phyloP scores from a whole-genome alignment of 2,888 invertebrate genomes.

The Tuberolachnus salignus region DNA sequence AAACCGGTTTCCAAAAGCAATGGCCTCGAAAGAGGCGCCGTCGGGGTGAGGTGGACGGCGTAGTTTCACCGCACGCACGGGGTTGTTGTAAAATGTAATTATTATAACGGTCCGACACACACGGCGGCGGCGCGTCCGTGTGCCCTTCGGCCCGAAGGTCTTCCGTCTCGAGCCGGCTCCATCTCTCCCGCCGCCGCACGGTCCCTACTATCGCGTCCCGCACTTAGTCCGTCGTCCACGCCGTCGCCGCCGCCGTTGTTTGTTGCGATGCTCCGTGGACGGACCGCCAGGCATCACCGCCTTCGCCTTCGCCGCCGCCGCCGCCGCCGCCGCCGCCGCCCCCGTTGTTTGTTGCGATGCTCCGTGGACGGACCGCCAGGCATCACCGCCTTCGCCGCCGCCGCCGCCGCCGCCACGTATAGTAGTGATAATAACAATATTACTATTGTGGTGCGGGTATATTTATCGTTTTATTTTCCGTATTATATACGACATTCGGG shows the following conservation, averaged over 20 bases:
- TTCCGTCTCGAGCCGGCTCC: neutral
- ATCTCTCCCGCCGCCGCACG: neutral
- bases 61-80: neutral
- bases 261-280: too few relatives aligned
- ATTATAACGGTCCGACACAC: slow-evolving; percentile 21
- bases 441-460: too few relatives aligned
- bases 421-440: too few relatives aligned
- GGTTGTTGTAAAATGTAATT: slow-evolving; percentile 4
- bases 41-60: neutral
- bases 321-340: neutral
- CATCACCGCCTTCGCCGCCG: too few relatives aligned
- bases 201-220: too few relatives aligned
- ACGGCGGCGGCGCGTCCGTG: neutral
- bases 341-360: neutral
- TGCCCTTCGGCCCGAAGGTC: neutral
- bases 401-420: too few relatives aligned
- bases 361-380: too few relatives aligned
- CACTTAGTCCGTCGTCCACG: too few relatives aligned
- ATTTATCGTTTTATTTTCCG: too few relatives aligned
- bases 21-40: neutral
- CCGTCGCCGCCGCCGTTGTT: neutral
- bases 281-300: too few relatives aligned
- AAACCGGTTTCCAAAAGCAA: slow-evolving; percentile 7
- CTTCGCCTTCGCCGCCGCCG: neutral
- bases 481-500: too few relatives aligned